Base-by-base conservation (phyloP, 2,113 vertebrate species). In the Macaca nemestrina region DNA sequence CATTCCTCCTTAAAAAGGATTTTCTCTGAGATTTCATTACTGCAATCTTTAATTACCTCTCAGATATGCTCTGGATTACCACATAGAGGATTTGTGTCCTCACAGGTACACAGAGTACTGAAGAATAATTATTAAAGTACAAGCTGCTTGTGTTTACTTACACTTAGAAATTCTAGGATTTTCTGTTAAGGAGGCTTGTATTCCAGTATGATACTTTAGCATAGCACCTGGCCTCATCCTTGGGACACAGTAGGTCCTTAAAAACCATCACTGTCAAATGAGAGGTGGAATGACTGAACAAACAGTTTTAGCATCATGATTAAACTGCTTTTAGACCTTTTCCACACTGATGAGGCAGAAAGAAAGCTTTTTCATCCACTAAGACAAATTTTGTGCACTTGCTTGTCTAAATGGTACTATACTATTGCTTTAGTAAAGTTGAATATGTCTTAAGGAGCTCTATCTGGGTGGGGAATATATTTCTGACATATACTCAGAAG, bases 291-390 rank as follows among this genome's bases (percentile, higher is more conserved):
- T 45, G 32, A 84, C 9, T 72, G 59, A 73, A 59, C 0, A 86
- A 67, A 79, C 3, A 55, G 16, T 82, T 93, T 92, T 82, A 86
- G 38, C 38, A 64, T 72, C 20, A 14, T 52, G 23, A 38, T 72
- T 83, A 80, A 96, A 72, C 13, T 68, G 45, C 35, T 95, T 86
- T 92, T 70, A n/a, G 45, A 52, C 30, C 7, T 96, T 81, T 93
- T 48, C 25, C 70, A 13, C 27, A 55, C 16, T 23, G 72, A 95
- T 30, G 23, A 17, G 30, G 1, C 55, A 90, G 88, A 92, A 84
- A 79, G 67, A 64, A 80, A 96, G 32, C 2, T 92, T 43, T 96
- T 20, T 67, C 40, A 43, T 79, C 82, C n/a, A 38, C 43, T 84
- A 94, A 81, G 67, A 73, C 7, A 95, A 32, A 8, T 72, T 67